Percentiles rank a stretch among this genome's conserved stretches.
phyloP scores from a whole-genome alignment of 2,113 vertebrate species.

The Rhabdomys dilectus region DNA sequence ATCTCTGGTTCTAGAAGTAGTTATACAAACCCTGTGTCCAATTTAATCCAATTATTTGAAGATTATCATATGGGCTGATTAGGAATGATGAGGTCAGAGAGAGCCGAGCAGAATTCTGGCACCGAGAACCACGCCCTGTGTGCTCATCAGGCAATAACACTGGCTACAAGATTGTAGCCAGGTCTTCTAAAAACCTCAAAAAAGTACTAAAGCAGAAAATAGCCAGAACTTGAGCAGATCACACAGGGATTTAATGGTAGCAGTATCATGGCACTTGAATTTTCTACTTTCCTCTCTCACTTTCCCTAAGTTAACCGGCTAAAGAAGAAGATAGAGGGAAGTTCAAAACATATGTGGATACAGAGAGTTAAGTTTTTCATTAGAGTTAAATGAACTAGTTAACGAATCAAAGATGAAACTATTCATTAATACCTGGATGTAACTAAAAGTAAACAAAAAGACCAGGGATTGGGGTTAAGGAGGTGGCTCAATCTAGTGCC shows the following conservation, averaged over 20 bases:
- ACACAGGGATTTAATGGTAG: neutral
- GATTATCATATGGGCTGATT: neutral
- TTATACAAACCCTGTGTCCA: neutral
- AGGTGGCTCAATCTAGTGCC: neutral
- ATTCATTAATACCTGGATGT: constrained; percentile 2
- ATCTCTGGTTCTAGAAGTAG: constrained; percentile 25
- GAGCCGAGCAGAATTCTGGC: neutral
- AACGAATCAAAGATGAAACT: constrained; percentile 23
- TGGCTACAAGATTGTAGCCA: neutral
- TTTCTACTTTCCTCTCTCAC: neutral
- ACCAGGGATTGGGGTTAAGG: neutral
- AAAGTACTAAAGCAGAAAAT: neutral
- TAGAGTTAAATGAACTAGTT: constrained; percentile 25
- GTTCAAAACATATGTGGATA: neutral
- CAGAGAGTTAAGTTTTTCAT: constrained; percentile 34
- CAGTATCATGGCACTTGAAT: neutral
- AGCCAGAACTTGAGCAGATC: neutral
- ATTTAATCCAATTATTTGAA: neutral
- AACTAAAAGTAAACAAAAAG: neutral
- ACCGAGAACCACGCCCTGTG: neutral
- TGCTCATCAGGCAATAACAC: neutral
- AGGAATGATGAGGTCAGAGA: neutral
- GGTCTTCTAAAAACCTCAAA: neutral
- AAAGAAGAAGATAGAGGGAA: neutral
- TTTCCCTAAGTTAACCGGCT: neutral